Conservation (phyloP, 2,113 vertebrate genomes). For the Empidonax traillii region DNA sequence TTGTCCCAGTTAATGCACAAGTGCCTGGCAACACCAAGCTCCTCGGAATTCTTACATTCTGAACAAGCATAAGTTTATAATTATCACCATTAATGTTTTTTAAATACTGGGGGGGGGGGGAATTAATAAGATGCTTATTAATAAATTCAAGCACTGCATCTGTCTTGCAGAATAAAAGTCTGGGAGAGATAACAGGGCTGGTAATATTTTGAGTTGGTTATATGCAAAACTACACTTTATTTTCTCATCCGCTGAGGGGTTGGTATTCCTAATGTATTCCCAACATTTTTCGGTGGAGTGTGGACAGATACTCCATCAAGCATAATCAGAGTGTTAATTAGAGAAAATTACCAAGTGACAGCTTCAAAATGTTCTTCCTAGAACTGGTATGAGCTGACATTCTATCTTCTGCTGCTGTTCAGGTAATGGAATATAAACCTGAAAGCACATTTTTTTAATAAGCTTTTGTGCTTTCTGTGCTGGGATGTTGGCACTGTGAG, state of each 20-base stretch:
- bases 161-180: neutral
- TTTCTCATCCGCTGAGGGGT: neutral
- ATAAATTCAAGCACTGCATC: neutral
- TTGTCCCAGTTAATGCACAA: neutral
- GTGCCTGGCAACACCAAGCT: neutral
- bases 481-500: neutral
- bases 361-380: neutral
- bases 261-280: neutral
- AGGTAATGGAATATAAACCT: neutral
- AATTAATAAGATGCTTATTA: neutral
- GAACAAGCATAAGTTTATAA: neutral
- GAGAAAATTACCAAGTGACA: neutral
- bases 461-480: neutral
- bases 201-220: neutral
- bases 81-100: neutral
- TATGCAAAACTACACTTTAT: neutral
- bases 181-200: neutral
- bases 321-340: neutral
- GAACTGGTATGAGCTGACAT: neutral
- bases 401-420: neutral
- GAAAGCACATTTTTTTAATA: neutral
- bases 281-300: neutral
- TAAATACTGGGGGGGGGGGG: accelerated
- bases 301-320: neutral
- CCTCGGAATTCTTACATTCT: neutral